Conservation (phyloP, 2,888 invertebrate species). For the Mesodorylaimus sp. region DNA sequence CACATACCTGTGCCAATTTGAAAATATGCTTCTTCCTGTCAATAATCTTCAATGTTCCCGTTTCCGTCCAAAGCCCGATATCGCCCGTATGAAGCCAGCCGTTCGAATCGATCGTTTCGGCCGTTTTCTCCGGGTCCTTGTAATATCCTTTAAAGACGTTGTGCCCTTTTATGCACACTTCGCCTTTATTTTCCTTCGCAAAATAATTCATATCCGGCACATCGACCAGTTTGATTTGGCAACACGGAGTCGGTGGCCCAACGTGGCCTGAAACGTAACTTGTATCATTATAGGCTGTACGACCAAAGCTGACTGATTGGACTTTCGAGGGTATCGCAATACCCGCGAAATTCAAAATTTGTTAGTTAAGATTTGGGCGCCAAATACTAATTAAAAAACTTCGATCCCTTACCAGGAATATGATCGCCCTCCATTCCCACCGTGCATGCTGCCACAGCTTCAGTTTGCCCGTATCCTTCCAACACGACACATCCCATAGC, state of each 20-base stretch:
- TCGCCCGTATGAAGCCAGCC: constrained; percentile 98
- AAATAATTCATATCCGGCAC: constrained; percentile 80
- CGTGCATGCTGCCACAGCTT: constrained; percentile 48
- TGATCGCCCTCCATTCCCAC: constrained; percentile 33
- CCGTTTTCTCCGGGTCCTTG: constrained; percentile 77
- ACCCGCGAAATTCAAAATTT: too few relatives aligned
- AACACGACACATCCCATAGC: constrained; percentile 49
- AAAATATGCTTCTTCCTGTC: constrained; percentile 96
- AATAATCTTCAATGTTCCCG: constrained; percentile 83
- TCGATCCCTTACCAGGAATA: constrained; percentile 12
- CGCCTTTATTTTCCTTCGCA: constrained; percentile 26
- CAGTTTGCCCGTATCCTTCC: constrained; percentile 31
- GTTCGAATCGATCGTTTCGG: constrained; percentile 61
- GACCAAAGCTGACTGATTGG: too few relatives aligned
- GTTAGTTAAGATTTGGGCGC: too few relatives aligned
- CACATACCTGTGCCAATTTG: constrained; percentile 63
- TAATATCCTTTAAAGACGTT: constrained; percentile 59
- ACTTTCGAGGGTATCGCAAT: too few relatives aligned
- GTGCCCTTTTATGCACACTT: constrained; percentile 21
- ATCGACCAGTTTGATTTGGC: constrained; percentile 80
- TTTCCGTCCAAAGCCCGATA: constrained; percentile 73
- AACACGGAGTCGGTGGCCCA: constrained; percentile 85
- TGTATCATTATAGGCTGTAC: too few relatives aligned
- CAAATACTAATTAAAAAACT: neutral
- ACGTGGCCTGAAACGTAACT: constrained; percentile 55